These are phyloP conservation scores for Drosophila picticornis DNA, from an alignment of 2,888 invertebrate species.

Conservation along the genomic window DNA sequence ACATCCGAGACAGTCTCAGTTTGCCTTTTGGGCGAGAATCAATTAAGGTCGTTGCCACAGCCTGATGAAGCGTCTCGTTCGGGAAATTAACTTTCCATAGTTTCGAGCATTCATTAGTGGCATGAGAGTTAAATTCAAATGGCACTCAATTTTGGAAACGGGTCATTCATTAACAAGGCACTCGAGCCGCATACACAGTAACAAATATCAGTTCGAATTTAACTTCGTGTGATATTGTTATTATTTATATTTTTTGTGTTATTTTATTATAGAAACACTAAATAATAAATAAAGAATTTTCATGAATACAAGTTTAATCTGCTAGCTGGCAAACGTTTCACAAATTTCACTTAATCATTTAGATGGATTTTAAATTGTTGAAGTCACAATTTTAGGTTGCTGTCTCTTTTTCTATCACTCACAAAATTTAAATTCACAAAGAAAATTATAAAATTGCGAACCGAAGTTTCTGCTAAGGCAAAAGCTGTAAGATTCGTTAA, in stretches of 20 bases:
- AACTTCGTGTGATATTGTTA: neutral
- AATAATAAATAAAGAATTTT: neutral
- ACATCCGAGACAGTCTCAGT: neutral
- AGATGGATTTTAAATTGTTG: neutral
- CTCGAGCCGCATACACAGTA: constrained; percentile 9
- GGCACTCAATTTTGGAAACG: constrained; percentile 45
- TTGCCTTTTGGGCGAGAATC: constrained; percentile 33
- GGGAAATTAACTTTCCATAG: constrained; percentile 26
- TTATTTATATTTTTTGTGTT: neutral
- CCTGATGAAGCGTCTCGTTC: constrained; percentile 19
- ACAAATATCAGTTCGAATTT: neutral
- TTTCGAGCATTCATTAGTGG: constrained; percentile 26
- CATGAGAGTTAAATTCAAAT: constrained; percentile 50
- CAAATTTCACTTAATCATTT: neutral
- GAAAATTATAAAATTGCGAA: neutral
- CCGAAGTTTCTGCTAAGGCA: neutral
- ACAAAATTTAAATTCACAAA: neutral
- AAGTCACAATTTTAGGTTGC: neutral
- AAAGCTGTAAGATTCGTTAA: neutral
- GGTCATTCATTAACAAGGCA: constrained; percentile 61
- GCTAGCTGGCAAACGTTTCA: neutral
- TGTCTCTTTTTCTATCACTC: neutral
- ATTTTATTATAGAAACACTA: neutral
- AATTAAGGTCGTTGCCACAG: constrained; percentile 58
- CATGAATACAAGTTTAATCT: neutral